Percentiles rank a stretch among this genome's conserved stretches.
Evolutionary conservation across 2,797 vertebrate genomes (phyloP).

Genomic region (Pyrocephalus nanus): DNA sequence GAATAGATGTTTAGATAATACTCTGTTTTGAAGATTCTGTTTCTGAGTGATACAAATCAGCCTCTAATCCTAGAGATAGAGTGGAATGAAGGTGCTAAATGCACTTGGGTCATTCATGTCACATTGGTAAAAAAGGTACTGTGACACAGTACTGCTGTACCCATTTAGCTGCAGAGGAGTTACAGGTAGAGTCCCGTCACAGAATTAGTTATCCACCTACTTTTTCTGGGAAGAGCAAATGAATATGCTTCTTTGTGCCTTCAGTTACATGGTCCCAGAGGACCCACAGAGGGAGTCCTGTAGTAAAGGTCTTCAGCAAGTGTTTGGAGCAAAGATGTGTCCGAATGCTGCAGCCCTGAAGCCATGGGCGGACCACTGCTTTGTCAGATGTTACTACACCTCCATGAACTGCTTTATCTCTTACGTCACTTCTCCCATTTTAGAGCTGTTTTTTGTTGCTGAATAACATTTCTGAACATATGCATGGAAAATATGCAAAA

Average conservation of each 20-base stretch:
- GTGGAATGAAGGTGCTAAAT: background rate
- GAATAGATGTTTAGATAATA: conserved; percentile 12
- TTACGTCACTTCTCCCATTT: background rate
- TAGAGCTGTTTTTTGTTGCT: background rate
- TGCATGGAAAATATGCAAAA: background rate
- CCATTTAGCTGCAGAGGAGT: background rate
- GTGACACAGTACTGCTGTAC: background rate
- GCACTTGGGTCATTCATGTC: background rate
- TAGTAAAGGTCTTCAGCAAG: background rate
- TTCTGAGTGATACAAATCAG: conserved; percentile 22
- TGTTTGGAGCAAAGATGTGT: background rate
- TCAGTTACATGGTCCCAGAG: background rate
- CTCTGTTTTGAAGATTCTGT: conserved; percentile 14
- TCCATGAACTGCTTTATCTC: background rate
- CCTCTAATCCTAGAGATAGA: background rate
- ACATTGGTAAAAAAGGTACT: background rate
- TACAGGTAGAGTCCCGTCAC: background rate
- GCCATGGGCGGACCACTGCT: background rate
- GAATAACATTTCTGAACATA: conserved; percentile 12
- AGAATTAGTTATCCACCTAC: background rate
- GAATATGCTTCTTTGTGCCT: background rate
- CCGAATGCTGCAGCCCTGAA: background rate
- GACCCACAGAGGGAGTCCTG: background rate
- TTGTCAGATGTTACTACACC: background rate
- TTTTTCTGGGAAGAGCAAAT: background rate